Percentiles rank a stretch among this genome's conserved stretches.
phyloP scores from a whole-genome alignment of 1,140 invertebrate species.

The Heliconius himera region DNA sequence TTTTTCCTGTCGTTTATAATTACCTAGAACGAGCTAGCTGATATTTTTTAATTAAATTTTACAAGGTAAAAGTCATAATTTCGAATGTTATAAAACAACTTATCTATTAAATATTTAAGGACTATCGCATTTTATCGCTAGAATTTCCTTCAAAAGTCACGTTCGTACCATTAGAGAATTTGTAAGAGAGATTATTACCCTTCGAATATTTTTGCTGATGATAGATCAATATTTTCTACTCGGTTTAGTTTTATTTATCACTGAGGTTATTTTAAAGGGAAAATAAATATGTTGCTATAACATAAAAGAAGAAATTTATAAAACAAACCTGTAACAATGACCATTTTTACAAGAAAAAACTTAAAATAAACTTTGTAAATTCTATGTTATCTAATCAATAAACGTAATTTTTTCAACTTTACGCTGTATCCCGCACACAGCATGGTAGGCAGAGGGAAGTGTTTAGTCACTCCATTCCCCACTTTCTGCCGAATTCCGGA shows the following conservation, averaged over 20 bases:
- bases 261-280: not conserved
- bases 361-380: too few species aligned
- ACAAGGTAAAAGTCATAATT: slow-evolving; percentile 14
- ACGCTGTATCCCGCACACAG: too few species aligned
- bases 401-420: too few species aligned
- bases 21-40: not conserved
- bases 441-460: too few species aligned
- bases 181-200: slow-evolving; percentile 24
- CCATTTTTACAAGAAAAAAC: not conserved
- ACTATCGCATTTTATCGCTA: slow-evolving; percentile 28
- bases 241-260: not conserved
- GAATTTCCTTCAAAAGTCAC: slow-evolving; percentile 35
- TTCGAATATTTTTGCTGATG: slow-evolving; percentile 2
- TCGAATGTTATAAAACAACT: slow-evolving; percentile 26
- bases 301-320: too few species aligned
- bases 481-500: too few species aligned
- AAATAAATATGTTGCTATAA: not conserved
- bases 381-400: too few species aligned
- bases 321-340: too few species aligned
- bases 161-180: slow-evolving; percentile 25
- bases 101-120: slow-evolving; percentile 29
- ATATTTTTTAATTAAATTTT: slow-evolving; percentile 1
- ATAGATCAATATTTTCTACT: not conserved
- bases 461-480: too few species aligned
- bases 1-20: not conserved